Evolutionary conservation across 1,140 invertebrate species (phyloP), one percentile per base, ranked within the genome.

Genomic region (Halyomorpha halys): DNA sequence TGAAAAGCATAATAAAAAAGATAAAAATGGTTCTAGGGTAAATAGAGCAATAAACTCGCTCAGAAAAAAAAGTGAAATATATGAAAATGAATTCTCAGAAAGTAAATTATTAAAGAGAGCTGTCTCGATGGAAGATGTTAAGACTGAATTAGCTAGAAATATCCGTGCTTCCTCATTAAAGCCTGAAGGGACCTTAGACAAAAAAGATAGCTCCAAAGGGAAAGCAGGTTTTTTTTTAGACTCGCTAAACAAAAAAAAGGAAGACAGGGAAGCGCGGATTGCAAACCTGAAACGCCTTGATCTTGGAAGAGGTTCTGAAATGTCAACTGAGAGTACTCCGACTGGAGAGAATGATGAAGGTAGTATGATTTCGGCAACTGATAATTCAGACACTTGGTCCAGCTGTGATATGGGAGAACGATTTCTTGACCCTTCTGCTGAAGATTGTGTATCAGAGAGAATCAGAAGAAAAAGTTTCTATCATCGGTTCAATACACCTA

Each of bases 391-490:
- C 51, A 66, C 49, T 9, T 62, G 61, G 61, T 62, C 65, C 2
- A 66, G 61, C 54, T 62, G 44, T 18, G 65, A 66, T 16, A 21
- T 45, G 15, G 62, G 39, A 8, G 62, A 63, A 44, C n/a, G 54
- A 15, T 44, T 45, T 21, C 59, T 53, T 30, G 51, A 62, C 19
- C 18, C 45, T 5, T 44, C 21, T 30, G 19, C 6, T 25, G 47
- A 53, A 15, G 65, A 63, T 11, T 49, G 51, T 25, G 61, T 66
- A 11, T 23, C 34, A n/a, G 65, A 66, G 61, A 15, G 65, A 45
- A 66, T 66, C 44, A 59, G 61, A 39, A 45, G 65, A 19, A 63
- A 63, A 61, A 66, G 65, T 60, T 66, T 63, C 56, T 66, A 60
- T 47, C 44, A 56, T 44, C 25, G 65, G 3, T 66, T 66, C 56